A percentile compares a stretch with the other conserved stretches of the same genome.
Conservation (phyloP, 2,113 vertebrate genomes). For the Gulo gulo region DNA sequence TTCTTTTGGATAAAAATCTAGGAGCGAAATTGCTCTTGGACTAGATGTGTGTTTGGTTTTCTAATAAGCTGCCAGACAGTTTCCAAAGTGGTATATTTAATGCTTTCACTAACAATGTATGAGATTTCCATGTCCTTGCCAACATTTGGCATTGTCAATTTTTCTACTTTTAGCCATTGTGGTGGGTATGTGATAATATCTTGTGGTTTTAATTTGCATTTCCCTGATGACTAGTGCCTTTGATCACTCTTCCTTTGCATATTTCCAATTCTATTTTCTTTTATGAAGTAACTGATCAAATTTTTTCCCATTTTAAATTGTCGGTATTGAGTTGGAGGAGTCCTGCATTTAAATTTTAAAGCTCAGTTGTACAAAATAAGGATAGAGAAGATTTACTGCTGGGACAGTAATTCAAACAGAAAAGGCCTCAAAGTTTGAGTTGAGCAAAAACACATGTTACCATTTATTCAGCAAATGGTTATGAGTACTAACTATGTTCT, state of each 20-base stretch:
- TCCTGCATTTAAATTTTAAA: slow-evolving; percentile 34
- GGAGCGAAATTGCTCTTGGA: not conserved
- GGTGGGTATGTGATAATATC: not conserved
- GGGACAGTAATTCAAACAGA: not conserved
- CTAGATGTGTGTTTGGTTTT: slow-evolving; percentile 29
- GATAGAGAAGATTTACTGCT: slow-evolving; percentile 12
- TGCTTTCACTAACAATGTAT: not conserved
- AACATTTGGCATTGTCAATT: not conserved
- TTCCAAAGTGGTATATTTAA: not conserved
- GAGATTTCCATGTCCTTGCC: not conserved
- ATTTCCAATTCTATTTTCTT: slow-evolving; percentile 28
- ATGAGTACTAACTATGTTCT: not conserved
- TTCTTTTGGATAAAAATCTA: slow-evolving; percentile 29
- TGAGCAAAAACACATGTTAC: not conserved
- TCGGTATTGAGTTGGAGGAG: not conserved
- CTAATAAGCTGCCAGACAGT: not conserved
- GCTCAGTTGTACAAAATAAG: not conserved
- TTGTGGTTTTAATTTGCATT: slow-evolving; percentile 43
- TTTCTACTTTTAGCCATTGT: slow-evolving; percentile 24
- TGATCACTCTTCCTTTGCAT: slow-evolving; percentile 26
- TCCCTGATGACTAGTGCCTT: not conserved
- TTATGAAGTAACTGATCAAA: slow-evolving; percentile 6
- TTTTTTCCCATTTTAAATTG: slow-evolving; percentile 8
- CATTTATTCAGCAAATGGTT: not conserved
- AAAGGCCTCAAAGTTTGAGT: not conserved